A percentile compares a stretch with the other conserved stretches of the same genome.
These are phyloP conservation scores for Alfaro cultratus DNA, from an alignment of 2,797 vertebrate species.

Conservation along the genomic window DNA sequence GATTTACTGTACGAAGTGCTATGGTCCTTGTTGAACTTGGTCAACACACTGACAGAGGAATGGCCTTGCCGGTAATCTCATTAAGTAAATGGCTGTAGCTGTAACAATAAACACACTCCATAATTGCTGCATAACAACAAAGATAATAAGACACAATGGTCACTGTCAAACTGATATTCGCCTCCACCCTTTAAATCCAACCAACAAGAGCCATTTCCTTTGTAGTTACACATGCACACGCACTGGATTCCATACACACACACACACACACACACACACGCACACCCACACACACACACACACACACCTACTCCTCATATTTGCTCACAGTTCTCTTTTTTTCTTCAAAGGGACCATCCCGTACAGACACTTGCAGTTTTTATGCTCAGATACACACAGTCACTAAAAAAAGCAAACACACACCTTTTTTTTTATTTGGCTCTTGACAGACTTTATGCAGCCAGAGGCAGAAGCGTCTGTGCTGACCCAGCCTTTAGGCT, in stretches of 20 bases:
- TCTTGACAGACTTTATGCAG: slow-evolving; percentile 36
- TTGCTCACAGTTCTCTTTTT: not conserved
- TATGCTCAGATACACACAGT: slow-evolving; percentile 27
- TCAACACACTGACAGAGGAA: slow-evolving; percentile 18
- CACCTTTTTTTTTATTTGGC: slow-evolving; percentile 33
- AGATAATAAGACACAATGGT: slow-evolving; percentile 68
- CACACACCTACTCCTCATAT: not conserved
- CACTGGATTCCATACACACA: not conserved
- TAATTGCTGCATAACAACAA: slow-evolving; percentile 67
- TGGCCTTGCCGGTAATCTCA: slow-evolving; percentile 35
- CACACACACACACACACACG: not conserved
- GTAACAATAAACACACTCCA: slow-evolving; percentile 62
- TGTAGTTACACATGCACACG: slow-evolving; percentile 19
- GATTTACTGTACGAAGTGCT: not conserved
- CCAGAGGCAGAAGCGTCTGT: slow-evolving; percentile 58
- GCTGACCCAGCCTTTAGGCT: slow-evolving; percentile 73
- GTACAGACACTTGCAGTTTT: slow-evolving; percentile 7
- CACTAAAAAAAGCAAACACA: slow-evolving; percentile 23
- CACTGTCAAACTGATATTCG: slow-evolving; percentile 39
- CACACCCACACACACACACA: not conserved
- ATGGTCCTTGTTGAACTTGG: slow-evolving; percentile 30
- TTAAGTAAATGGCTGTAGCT: slow-evolving; percentile 39
- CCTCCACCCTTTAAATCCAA: slow-evolving; percentile 47
- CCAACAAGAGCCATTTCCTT: slow-evolving; percentile 42
- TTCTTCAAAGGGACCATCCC: slow-evolving; percentile 4